These are phyloP conservation scores for Callorhinus ursinus DNA, from an alignment of 2,113 vertebrate genomes.

Conservation along the genomic window DNA sequence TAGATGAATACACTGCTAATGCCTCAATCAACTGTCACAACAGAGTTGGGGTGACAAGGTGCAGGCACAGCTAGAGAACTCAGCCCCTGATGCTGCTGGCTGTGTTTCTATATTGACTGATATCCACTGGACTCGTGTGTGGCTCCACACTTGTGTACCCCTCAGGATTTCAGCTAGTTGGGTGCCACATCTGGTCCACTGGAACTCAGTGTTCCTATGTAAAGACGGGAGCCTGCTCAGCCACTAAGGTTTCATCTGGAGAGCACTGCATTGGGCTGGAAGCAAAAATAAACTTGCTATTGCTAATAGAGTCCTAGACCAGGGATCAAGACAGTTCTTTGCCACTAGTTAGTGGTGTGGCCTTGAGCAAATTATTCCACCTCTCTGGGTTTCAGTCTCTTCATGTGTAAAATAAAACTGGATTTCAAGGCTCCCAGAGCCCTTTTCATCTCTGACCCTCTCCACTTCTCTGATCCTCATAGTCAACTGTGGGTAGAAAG, in stretches of 20 bases:
- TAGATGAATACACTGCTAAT: neutral
- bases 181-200: neutral
- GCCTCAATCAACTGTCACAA: neutral
- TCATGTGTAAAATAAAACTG: neutral
- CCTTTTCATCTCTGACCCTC: neutral
- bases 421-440: neutral
- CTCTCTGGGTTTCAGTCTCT: neutral
- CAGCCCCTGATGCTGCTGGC: neutral
- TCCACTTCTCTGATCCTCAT: neutral
- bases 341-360: constrained; percentile 21
- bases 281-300: neutral
- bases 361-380: neutral
- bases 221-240: neutral
- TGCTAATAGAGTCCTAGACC: neutral
- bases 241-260: neutral
- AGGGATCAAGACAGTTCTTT: neutral
- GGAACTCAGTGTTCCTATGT: neutral
- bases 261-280: neutral
- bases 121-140: neutral
- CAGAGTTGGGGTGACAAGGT: neutral
- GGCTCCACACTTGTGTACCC: neutral
- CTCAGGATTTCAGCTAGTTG: constrained; percentile 7
- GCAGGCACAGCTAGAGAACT: neutral
- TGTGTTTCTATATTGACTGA: neutral
- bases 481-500: neutral